phyloP scores from a whole-genome alignment of 2,888 invertebrate genomes.

The Galerucella calmariensis region DNA sequence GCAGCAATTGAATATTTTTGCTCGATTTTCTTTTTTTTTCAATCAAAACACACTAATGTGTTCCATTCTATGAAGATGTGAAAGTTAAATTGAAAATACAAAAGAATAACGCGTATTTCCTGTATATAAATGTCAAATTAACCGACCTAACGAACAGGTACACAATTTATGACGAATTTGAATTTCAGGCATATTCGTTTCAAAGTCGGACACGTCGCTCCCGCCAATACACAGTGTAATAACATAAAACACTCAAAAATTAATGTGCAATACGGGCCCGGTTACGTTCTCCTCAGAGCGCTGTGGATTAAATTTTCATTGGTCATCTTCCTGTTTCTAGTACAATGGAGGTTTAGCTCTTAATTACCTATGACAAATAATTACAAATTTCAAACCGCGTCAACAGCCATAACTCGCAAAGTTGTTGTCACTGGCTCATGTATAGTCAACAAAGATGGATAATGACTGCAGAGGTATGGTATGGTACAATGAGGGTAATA shows the following conservation, averaged over 20 bases:
- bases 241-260: slow-evolving; percentile 5
- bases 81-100: no score
- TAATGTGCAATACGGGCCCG: background rate
- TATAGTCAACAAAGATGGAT: slow-evolving; percentile 1
- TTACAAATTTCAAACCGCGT: slow-evolving; percentile 2
- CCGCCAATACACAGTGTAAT: slow-evolving; percentile 1
- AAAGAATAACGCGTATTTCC: background rate
- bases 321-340: background rate
- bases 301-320: slow-evolving; percentile 2
- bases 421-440: background rate
- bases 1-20: no score
- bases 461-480: background rate
- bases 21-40: no score
- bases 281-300: slow-evolving; percentile 2
- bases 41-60: no score
- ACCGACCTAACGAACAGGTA: background rate
- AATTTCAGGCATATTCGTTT: background rate
- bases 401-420: background rate
- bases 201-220: background rate
- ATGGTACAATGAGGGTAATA: background rate
- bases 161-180: background rate
- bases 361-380: slow-evolving; percentile 6
- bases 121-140: background rate
- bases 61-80: no score
- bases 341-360: background rate